phyloP scores from a whole-genome alignment of 2,113 vertebrate species.

The Candoia aspera region DNA sequence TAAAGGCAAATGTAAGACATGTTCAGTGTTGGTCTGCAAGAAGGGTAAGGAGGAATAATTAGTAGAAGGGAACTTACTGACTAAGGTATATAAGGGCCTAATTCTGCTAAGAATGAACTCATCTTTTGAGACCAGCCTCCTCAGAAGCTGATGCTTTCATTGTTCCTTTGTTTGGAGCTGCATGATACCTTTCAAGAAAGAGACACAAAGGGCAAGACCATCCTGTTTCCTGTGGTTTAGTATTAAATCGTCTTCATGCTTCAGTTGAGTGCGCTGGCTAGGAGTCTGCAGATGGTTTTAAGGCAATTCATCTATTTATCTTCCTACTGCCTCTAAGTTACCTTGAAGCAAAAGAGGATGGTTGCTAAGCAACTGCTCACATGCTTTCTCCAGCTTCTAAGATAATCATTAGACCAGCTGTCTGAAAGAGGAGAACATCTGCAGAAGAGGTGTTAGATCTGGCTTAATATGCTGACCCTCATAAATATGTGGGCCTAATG shows the following conservation, averaged over 20 bases:
- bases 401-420: slow-evolving; percentile 9
- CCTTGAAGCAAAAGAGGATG: slow-evolving; percentile 1
- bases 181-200: neutral
- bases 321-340: neutral
- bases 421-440: neutral
- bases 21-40: neutral
- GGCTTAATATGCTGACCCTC: neutral
- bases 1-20: neutral
- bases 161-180: slow-evolving; percentile 1
- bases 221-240: neutral
- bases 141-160: neutral
- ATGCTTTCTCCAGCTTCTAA: slow-evolving; percentile 4
- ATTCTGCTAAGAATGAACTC: neutral
- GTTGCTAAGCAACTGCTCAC: slow-evolving; percentile 13
- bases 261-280: neutral
- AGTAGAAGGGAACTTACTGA: neutral
- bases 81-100: neutral
- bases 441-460: neutral
- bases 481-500: neutral
- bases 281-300: neutral
- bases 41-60: neutral
- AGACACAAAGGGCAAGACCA: neutral
- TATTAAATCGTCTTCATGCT: slow-evolving; percentile 13
- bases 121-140: neutral
- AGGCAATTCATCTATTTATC: neutral